Evolutionary conservation across 2,113 vertebrate genomes (phyloP).

Genomic region (Rhinichthys klamathensis): DNA sequence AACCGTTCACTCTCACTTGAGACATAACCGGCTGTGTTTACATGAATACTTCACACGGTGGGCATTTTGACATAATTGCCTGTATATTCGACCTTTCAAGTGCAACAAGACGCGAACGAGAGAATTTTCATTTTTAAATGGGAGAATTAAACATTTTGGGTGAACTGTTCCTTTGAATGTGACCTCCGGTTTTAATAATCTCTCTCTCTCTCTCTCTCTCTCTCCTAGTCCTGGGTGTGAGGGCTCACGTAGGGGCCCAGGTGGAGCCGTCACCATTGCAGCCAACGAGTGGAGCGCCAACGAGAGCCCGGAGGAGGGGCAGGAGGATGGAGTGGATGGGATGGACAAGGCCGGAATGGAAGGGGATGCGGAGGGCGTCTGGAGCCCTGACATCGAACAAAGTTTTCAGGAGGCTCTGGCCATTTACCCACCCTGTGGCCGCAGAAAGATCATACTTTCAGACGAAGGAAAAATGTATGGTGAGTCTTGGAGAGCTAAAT

Average conservation of each 20-base stretch:
- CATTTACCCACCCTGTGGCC: slow-evolving; percentile 94
- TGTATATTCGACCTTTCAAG: too few species aligned
- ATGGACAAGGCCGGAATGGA: slow-evolving; percentile 89
- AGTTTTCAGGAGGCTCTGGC: slow-evolving; percentile 97
- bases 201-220: neutral
- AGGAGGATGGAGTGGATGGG: slow-evolving; percentile 88
- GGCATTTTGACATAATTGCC: too few species aligned
- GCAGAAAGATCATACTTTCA: slow-evolving; percentile 95
- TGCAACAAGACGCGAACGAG: too few species aligned
- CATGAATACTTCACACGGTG: too few species aligned
- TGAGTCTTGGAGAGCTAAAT: slow-evolving; percentile 71
- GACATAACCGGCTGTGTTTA: too few species aligned
- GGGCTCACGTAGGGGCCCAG: slow-evolving; percentile 84
- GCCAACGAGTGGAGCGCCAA: slow-evolving; percentile 96
- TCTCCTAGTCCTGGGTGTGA: slow-evolving; percentile 65
- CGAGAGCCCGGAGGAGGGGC: slow-evolving; percentile 94
- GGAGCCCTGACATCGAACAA: slow-evolving; percentile 98
- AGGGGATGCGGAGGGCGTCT: slow-evolving; percentile 93
- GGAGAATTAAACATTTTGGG: neutral
- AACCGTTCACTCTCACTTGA: too few species aligned
- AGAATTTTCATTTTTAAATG: neutral
- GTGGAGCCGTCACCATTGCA: slow-evolving; percentile 96
- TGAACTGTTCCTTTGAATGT: neutral
- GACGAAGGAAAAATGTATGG: slow-evolving; percentile 99
- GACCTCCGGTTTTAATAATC: neutral